A percentile compares a stretch with the other conserved stretches of the same genome.
These are phyloP conservation scores for Macroglossus sobrinus DNA, from an alignment of 2,113 vertebrate species.

Conservation along the genomic window DNA sequence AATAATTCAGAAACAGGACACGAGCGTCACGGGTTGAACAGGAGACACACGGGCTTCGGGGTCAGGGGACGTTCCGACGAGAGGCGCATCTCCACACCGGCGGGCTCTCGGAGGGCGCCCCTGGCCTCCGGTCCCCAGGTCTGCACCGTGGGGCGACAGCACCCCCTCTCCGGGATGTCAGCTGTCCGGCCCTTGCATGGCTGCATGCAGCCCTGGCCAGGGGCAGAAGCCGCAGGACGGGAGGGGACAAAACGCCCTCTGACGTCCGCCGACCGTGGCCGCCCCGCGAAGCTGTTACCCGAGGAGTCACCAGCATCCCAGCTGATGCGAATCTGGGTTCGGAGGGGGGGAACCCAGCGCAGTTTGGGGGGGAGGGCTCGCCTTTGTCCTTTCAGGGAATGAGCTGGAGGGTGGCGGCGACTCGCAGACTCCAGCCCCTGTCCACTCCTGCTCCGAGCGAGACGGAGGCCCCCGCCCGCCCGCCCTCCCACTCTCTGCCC, in stretches of 20 bases:
- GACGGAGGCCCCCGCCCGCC: not conserved
- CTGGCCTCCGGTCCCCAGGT: accelerated
- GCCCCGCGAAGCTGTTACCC: not conserved
- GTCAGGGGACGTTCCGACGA: accelerated
- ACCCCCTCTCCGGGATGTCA: accelerated
- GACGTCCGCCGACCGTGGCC: not conserved
- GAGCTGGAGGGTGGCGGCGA: not conserved
- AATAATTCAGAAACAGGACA: accelerated
- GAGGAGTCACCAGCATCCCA: not conserved
- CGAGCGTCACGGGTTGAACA: not conserved
- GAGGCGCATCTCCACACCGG: not conserved
- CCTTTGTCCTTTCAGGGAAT: not conserved
- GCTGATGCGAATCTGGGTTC: not conserved
- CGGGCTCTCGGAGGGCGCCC: too few species aligned
- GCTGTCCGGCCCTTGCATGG: not conserved
- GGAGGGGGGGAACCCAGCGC: not conserved
- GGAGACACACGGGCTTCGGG: not conserved
- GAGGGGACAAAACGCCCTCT: not conserved
- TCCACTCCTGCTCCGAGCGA: not conserved
- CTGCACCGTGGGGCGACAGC: not conserved
- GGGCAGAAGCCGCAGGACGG: not conserved
- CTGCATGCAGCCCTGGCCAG: not conserved
- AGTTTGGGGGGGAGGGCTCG: not conserved
- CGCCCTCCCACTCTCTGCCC: not conserved
- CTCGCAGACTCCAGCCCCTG: not conserved